A percentile compares a stretch with the other conserved stretches of the same genome.
Conservation (phyloP, 2,797 vertebrate genomes). For the Takifugu ocellatus region DNA sequence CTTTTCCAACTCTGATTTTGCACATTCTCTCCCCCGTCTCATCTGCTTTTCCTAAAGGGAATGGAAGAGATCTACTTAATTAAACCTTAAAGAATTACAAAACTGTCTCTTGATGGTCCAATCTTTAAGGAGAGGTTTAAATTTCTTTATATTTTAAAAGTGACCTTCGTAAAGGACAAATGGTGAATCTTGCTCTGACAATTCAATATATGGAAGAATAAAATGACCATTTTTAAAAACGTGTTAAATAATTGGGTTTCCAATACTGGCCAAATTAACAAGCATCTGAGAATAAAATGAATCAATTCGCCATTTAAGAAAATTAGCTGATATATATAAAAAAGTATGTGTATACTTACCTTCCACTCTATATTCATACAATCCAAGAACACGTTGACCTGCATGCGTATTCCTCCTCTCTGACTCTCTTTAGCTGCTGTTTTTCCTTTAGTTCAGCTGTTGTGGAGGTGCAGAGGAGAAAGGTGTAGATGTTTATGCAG, state of each 20-base stretch:
- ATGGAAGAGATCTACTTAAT: conserved; percentile 4
- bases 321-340: too few relatives aligned
- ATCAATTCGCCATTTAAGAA: too few relatives aligned
- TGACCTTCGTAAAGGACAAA: too few relatives aligned
- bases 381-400: neutral
- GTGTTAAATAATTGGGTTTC: too few relatives aligned
- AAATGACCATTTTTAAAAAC: too few relatives aligned
- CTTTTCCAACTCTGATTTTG: conserved; percentile 15
- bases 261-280: too few relatives aligned
- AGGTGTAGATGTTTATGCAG: conserved; percentile 61
- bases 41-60: conserved; percentile 20
- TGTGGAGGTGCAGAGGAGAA: conserved; percentile 23
- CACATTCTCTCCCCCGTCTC: conserved; percentile 13
- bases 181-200: too few relatives aligned
- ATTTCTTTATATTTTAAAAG: too few relatives aligned
- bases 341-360: too few relatives aligned
- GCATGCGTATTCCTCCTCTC: neutral
- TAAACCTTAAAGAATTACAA: neutral
- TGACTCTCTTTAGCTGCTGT: conserved; percentile 4
- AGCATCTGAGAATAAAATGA: too few relatives aligned
- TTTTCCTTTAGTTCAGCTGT: conserved; percentile 6
- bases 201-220: too few relatives aligned
- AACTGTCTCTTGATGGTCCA: neutral
- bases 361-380: too few relatives aligned
- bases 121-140: neutral